Evolutionary conservation across 2,888 invertebrate species (phyloP).

Genomic region (Geophilus truncorum): DNA sequence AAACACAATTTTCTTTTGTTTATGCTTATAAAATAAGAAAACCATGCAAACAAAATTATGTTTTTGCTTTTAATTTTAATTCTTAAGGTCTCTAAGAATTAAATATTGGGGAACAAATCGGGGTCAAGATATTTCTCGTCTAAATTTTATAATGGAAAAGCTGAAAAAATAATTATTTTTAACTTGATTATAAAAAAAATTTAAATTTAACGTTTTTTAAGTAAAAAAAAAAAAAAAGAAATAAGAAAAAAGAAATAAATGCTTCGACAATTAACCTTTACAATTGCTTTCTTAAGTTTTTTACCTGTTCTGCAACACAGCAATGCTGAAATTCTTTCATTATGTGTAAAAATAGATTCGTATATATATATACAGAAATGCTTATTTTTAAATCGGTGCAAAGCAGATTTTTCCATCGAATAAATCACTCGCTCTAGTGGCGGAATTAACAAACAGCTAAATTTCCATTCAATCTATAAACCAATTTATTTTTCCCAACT

Average conservation of each 20-base stretch:
- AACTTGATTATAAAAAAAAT: too few relatives aligned
- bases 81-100: not conserved
- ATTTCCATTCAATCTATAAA: too few relatives aligned
- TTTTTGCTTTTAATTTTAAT: not conserved
- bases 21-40: not conserved
- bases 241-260: not conserved
- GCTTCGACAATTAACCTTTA: not conserved
- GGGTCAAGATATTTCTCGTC: not conserved
- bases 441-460: too few relatives aligned
- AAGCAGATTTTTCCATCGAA: not conserved
- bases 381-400: not conserved
- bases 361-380: too few relatives aligned
- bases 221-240: not conserved
- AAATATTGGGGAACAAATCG: not conserved
- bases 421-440: not conserved
- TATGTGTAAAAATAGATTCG: not conserved
- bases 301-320: not conserved
- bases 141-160: not conserved
- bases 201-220: not conserved
- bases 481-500: not conserved
- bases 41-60: not conserved
- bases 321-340: not conserved
- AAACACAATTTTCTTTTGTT: constrained; percentile 30
- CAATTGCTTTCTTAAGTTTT: not conserved
- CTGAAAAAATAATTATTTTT: constrained; percentile 4